Evolutionary conservation across 2,888 invertebrate genomes (phyloP), one percentile per base, ranked within the genome.

Genomic region (Rosalia funebris): DNA sequence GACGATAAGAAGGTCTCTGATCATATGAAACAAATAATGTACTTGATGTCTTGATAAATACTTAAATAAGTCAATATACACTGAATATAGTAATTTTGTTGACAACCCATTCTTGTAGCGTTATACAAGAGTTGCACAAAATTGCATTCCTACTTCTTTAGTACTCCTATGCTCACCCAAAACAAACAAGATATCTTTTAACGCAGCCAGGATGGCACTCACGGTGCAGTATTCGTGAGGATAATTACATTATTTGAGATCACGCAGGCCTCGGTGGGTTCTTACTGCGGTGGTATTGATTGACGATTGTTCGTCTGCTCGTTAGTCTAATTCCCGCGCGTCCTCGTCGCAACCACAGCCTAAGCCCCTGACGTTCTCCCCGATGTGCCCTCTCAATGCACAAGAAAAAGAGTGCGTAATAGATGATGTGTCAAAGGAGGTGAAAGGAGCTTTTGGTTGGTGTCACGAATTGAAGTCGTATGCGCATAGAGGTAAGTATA

Each of bases 281-380:
- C 53, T 50, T 48, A 45, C 54, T 53, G 68, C 69, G 69, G 71
- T 57, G 62, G 66, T 77, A 78, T 78, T 77, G 78, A 78, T 78
- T 78, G 77, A 74, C 76, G 76, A 77, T 77, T 76, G 77, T 77
- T 77, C 75, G 75, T 74, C 75, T 71, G 71, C 76, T 76, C 74
- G 76, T 77, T 75, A 75, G 70, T 72, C 69, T 75, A 73, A 76
- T 77, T 74, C 75, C 74, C 75, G 68, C 65, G 73, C 70, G 74
- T 71, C 71, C 72, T 71, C 70, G 67, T 69, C 70, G 69, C 71
- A 69, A 71, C 71, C 72, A 68, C 72, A 74, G 72, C 72, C 72
- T 69, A 65, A 67, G 68, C 70, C 66, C 68, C 64, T 65, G 70
- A 67, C 68, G 68, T 58, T 63, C 57, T 61, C 46, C 25, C 25